A percentile compares a stretch with the other conserved stretches of the same genome.
These are phyloP conservation scores for Spialia ferax DNA, from an alignment of 2,888 invertebrate species.

Conservation along the genomic window DNA sequence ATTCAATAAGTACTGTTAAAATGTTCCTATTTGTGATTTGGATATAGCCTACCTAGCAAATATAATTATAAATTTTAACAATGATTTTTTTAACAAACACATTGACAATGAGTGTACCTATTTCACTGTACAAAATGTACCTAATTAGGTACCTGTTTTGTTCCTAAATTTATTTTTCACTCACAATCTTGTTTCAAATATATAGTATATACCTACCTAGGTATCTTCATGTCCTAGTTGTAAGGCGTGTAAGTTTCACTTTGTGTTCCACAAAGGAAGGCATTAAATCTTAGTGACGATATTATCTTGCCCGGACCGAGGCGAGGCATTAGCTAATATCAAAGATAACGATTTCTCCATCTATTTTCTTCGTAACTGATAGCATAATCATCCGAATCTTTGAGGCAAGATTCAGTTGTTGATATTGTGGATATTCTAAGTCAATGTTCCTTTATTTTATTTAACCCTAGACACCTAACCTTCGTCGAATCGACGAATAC, in stretches of 20 bases:
- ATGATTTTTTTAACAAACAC: too few species aligned
- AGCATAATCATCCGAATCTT: conserved; percentile 5
- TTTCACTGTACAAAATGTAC: too few species aligned
- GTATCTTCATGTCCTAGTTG: conserved; percentile 7
- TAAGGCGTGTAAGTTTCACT: neutral
- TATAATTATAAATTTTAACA: too few species aligned
- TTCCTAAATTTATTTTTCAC: too few species aligned
- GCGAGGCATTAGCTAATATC: conserved; percentile 10
- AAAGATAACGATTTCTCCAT: conserved; percentile 7
- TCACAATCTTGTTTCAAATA: neutral
- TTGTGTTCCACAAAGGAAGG: conserved; percentile 1
- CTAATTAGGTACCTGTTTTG: too few species aligned
- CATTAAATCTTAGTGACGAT: conserved; percentile 7
- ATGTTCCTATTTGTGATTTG: too few species aligned
- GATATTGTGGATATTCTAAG: neutral
- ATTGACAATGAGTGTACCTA: too few species aligned
- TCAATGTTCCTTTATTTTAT: neutral
- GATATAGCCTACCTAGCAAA: too few species aligned
- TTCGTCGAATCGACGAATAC: too few species aligned
- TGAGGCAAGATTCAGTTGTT: neutral
- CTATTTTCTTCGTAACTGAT: conserved; percentile 15
- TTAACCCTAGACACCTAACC: too few species aligned
- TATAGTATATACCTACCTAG: too few species aligned
- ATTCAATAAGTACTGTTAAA: too few species aligned
- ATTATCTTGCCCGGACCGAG: neutral